Conservation (phyloP, 2,113 vertebrate genomes). For the Aptenodytes forsteri region DNA sequence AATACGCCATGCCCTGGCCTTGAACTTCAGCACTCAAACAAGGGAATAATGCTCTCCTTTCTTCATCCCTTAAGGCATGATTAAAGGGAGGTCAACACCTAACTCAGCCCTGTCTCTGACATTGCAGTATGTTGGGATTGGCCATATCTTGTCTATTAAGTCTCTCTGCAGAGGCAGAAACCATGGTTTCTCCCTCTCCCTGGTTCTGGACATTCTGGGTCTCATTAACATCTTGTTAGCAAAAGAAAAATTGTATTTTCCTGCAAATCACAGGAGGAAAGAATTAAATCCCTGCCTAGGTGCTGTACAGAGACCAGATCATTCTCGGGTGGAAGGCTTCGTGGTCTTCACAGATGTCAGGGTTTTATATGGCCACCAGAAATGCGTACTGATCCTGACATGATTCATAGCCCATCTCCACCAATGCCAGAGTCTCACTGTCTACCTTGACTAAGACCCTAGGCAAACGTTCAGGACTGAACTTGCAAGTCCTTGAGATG, state of each 20-base stretch:
- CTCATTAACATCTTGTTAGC: not conserved
- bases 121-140: not conserved
- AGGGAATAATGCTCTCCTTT: not conserved
- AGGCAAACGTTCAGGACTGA: not conserved
- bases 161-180: not conserved
- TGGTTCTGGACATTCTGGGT: not conserved
- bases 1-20: not conserved
- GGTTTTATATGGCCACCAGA: not conserved
- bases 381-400: rapidly evolving
- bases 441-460: not conserved
- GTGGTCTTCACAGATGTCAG: not conserved
- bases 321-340: not conserved
- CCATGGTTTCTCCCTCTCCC: not conserved
- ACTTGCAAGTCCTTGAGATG: not conserved
- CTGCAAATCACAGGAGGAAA: not conserved
- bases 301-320: not conserved
- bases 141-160: not conserved
- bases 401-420: not conserved
- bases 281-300: not conserved
- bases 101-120: not conserved
- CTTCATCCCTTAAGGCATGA: not conserved
- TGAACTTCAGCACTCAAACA: not conserved
- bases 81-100: not conserved
- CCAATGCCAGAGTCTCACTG: rapidly evolving
- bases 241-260: not conserved